Percentiles rank a stretch among this genome's conserved stretches.
phyloP scores from a whole-genome alignment of 1,140 invertebrate genomes.

The Mylabris phalerata region DNA sequence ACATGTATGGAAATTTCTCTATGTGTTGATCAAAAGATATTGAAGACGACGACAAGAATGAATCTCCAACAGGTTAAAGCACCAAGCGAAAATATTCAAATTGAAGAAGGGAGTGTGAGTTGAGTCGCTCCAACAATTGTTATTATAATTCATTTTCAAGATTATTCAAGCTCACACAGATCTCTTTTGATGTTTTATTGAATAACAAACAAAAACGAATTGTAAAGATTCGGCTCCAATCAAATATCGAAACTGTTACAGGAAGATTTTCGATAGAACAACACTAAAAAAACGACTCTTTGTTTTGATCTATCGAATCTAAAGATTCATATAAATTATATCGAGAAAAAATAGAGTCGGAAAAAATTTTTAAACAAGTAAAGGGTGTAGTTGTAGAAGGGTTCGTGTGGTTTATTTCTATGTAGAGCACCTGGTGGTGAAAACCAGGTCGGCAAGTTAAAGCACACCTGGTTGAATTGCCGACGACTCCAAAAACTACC shows the following conservation, averaged over 20 bases:
- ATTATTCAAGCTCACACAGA: no score
- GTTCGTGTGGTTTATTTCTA: conserved; percentile 20
- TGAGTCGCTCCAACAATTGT: no score
- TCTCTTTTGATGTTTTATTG: no score
- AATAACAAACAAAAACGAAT: no score
- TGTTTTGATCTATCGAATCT: conserved; percentile 11
- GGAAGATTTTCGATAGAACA: no score
- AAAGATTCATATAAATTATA: conserved; percentile 20
- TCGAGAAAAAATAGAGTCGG: conserved; percentile 3
- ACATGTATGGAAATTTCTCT: conserved; percentile 5
- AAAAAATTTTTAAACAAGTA: not conserved
- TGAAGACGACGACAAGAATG: not conserved
- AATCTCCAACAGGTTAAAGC: no score
- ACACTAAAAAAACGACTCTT: not conserved
- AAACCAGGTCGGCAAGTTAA: conserved; percentile 25
- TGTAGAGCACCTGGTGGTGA: conserved; percentile 17
- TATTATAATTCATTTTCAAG: no score
- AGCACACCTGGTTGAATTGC: conserved; percentile 20
- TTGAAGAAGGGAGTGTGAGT: no score
- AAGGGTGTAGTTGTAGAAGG: conserved; percentile 12
- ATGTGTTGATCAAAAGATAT: no score
- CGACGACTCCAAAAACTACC: conserved; percentile 4
- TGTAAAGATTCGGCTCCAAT: no score
- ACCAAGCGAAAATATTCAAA: no score
- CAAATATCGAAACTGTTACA: no score